Percentiles rank a stretch among this genome's conserved stretches.
These are phyloP conservation scores for Crocuta crocuta DNA, from an alignment of 2,113 vertebrate genomes.

Conservation along the genomic window DNA sequence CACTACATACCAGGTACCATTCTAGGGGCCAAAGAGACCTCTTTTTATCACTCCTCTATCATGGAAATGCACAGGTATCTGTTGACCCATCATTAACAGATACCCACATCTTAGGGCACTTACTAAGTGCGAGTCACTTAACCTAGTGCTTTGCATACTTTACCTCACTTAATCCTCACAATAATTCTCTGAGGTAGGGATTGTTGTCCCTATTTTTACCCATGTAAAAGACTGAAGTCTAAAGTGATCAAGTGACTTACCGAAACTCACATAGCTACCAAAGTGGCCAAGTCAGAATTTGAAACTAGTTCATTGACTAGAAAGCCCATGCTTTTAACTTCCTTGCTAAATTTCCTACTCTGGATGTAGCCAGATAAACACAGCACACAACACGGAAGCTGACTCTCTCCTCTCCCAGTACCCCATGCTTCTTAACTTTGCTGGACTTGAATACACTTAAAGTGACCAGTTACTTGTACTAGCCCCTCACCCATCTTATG, in stretches of 20 bases:
- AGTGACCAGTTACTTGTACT: background rate
- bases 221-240: slow-evolving; percentile 16
- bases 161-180: slow-evolving; percentile 18
- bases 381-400: background rate
- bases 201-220: background rate
- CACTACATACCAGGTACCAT: background rate
- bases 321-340: background rate
- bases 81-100: background rate
- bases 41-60: background rate
- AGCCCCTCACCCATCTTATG: background rate
- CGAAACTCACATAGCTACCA: background rate
- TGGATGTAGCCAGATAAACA: background rate
- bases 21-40: background rate
- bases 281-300: slow-evolving; percentile 50
- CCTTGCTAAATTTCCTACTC: background rate
- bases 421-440: background rate
- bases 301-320: slow-evolving; percentile 29
- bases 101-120: background rate
- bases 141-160: background rate
- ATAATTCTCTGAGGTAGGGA: background rate
- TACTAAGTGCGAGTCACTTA: background rate
- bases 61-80: background rate
- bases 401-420: background rate
- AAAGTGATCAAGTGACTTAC: slow-evolving; percentile 25
- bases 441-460: background rate